Conservation (phyloP, 2,797 vertebrate genomes). For the Morus bassanus region DNA sequence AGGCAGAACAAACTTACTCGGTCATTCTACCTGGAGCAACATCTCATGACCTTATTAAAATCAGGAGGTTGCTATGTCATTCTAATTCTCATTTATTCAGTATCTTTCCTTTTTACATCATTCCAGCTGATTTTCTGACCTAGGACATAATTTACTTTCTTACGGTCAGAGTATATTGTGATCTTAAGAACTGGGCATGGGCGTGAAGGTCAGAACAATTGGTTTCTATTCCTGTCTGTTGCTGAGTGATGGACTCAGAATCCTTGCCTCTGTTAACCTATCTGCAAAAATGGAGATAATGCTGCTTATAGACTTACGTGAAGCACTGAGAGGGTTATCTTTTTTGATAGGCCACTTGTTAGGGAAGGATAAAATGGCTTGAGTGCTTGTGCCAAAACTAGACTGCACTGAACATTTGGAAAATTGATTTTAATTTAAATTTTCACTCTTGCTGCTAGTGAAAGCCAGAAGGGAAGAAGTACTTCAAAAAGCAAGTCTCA, state of each 20-base stretch:
- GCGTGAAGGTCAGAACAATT: neutral
- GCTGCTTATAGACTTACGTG: neutral
- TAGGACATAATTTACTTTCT: neutral
- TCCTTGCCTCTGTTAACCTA: constrained; percentile 42
- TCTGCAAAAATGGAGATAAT: constrained; percentile 50
- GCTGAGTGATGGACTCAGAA: constrained; percentile 29
- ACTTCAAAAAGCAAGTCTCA: constrained; percentile 24
- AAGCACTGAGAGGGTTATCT: constrained; percentile 59
- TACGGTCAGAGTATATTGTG: neutral
- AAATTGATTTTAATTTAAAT: constrained; percentile 59
- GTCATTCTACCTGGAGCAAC: neutral
- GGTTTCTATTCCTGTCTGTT: constrained; percentile 23
- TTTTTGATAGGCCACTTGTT: constrained; percentile 64
- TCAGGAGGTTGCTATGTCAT: neutral
- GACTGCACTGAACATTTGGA: constrained; percentile 61
- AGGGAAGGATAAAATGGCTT: constrained; percentile 53
- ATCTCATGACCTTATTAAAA: neutral
- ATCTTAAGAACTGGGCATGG: neutral
- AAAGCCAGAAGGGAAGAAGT: constrained; percentile 57
- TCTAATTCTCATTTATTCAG: neutral
- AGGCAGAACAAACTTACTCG: neutral
- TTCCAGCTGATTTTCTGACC: neutral
- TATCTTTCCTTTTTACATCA: neutral
- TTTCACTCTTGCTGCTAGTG: constrained; percentile 43
- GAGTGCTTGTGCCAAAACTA: constrained; percentile 56